These are phyloP conservation scores for Zhengitettix transpicula DNA, from an alignment of 2,888 invertebrate genomes.

Conservation along the genomic window DNA sequence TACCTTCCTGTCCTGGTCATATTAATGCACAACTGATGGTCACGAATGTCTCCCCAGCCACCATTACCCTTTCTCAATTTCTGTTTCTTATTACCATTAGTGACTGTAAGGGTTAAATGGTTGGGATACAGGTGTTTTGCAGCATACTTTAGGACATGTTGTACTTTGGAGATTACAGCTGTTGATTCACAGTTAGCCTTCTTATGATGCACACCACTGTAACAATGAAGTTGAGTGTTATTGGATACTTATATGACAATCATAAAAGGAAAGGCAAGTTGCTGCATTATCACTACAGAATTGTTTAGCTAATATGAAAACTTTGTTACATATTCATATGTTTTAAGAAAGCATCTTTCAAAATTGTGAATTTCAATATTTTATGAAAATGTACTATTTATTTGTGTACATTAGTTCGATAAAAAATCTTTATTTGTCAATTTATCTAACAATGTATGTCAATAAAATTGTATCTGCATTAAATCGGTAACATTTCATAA, in stretches of 20 bases:
- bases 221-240: slow-evolving; percentile 15
- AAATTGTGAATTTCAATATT: too few relatives aligned
- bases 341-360: too few relatives aligned
- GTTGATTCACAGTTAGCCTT: slow-evolving; percentile 80
- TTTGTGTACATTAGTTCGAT: too few relatives aligned
- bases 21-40: slow-evolving; percentile 64
- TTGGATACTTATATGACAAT: too few relatives aligned
- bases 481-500: too few relatives aligned
- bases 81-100: slow-evolving; percentile 47
- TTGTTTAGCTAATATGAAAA: too few relatives aligned
- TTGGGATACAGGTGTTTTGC: slow-evolving; percentile 53
- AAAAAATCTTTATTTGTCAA: neutral
- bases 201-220: slow-evolving; percentile 90
- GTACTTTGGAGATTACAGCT: slow-evolving; percentile 67
- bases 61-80: slow-evolving; percentile 82
- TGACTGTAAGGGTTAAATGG: slow-evolving; percentile 46
- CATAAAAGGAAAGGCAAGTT: too few relatives aligned
- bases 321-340: too few relatives aligned
- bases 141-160: slow-evolving; percentile 56
- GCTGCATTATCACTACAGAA: too few relatives aligned
- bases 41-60: slow-evolving; percentile 91
- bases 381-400: too few relatives aligned
- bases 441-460: too few relatives aligned
- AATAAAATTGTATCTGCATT: too few relatives aligned
- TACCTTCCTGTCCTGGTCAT: slow-evolving; percentile 38